Evolutionary conservation across 2,797 vertebrate species (phyloP), one percentile per base, ranked within the genome.

Genomic region (Bradypus variegatus): DNA sequence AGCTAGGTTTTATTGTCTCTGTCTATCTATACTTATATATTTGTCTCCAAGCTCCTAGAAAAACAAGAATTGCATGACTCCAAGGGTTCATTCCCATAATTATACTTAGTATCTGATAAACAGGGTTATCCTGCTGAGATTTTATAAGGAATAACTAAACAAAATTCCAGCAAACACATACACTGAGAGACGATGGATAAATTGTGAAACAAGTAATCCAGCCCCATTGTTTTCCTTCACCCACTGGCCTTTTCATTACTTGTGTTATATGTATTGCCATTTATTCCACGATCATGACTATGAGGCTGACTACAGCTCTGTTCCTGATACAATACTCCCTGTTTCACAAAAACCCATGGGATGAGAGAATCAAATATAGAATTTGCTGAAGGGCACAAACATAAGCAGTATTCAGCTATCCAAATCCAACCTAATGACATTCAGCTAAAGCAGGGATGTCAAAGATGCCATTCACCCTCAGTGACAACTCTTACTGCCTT

Each of bases 321-420:
- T 82, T 88, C 81, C 60, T 36, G 50, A 65, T 53, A 27, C 53
- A 48, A 79, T 53, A 8, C 78, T 92, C 85, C 53, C 64, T 88
- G 81, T 73, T 87, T 87, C 76, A 48, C 81, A 89, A 86, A 95
- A 92, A 85, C 94, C 87, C 89, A 45, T 67, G 78, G 96, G 92
- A 93, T 50, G 48, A 82, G 70, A 73, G 73, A 94, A 93, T 94
- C 93, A 96, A 94, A 95, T 94, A 88, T 83, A 89, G 94, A 92
- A 88, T 89, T 89, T 92, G 92, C 87, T 65, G 87, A 94, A 88
- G 89, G 93, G 92, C 81, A 94, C 65, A 89, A 36, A 77, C 84
- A 83, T 82, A 79, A 88, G 67, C 78, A 31, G 84, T 85, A 64
- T 82, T 89, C 91, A 83, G 89, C 73, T 89, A n/a, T 50, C 80